Percentiles rank a stretch among this genome's conserved stretches.
Evolutionary conservation across 2,797 vertebrate genomes (phyloP).

Genomic region (Sylvia borin): DNA sequence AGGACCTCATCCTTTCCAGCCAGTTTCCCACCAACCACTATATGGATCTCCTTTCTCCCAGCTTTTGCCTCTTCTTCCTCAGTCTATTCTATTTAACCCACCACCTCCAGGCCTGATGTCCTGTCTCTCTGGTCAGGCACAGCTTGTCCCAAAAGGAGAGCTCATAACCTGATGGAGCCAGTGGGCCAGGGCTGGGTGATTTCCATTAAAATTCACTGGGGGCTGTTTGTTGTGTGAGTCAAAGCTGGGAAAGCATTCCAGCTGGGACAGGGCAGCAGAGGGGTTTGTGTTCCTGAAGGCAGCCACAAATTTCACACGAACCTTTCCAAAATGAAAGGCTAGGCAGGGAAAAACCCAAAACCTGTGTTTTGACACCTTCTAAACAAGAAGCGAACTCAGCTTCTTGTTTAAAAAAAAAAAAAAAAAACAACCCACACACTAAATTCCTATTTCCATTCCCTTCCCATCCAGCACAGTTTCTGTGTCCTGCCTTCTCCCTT

Average conservation of each 20-base stretch:
- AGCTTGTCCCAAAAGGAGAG: neutral
- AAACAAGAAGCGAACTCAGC: neutral
- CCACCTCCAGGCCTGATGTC: neutral
- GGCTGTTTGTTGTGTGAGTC: neutral
- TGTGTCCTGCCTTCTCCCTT: neutral
- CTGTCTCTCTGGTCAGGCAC: neutral
- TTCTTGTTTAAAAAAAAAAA: neutral
- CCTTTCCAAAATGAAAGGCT: neutral
- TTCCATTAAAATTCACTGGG: neutral
- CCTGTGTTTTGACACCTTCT: neutral
- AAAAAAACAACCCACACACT: no score
- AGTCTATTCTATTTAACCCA: accelerated
- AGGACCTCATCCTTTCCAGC: neutral
- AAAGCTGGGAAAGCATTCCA: neutral
- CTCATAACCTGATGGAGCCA: neutral
- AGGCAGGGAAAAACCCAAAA: neutral
- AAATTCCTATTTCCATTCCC: neutral
- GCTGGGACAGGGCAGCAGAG: neutral
- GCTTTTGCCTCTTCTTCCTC: neutral
- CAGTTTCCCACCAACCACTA: neutral
- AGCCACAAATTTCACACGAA: accelerated
- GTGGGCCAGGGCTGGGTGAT: neutral
- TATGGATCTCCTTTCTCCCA: neutral
- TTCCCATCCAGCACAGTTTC: neutral
- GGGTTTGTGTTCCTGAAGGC: neutral